Evolutionary conservation across 2,888 invertebrate species (phyloP).

Genomic region (Sycophila texana): DNA sequence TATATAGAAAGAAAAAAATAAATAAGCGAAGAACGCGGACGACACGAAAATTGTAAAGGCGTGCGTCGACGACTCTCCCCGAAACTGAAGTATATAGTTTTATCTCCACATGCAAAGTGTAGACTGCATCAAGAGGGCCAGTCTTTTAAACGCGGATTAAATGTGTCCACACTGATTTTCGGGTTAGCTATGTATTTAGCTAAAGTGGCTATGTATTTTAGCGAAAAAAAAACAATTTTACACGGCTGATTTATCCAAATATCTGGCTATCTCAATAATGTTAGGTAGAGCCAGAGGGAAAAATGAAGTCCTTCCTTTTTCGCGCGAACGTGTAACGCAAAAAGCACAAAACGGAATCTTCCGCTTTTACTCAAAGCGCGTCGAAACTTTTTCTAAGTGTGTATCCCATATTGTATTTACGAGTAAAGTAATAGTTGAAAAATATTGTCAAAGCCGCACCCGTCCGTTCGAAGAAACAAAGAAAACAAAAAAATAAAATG

Average conservation of each 20-base stretch:
- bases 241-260: slow-evolving; percentile 15
- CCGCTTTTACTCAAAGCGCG: slow-evolving; percentile 10
- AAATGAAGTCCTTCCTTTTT: neutral
- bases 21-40: slow-evolving; percentile 17
- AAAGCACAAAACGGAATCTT: slow-evolving; percentile 25
- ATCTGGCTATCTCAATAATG: neutral
- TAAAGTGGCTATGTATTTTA: neutral
- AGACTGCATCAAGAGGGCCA: neutral
- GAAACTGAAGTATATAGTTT: slow-evolving; percentile 16
- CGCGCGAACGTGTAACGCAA: neutral
- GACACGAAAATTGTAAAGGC: slow-evolving; percentile 4
- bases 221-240: neutral
- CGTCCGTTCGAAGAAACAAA: slow-evolving; percentile 40
- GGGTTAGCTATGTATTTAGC: slow-evolving; percentile 1
- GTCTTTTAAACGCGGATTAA: slow-evolving; percentile 10
- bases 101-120: slow-evolving; percentile 6
- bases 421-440: slow-evolving; percentile 21
- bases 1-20: slow-evolving; percentile 10
- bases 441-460: slow-evolving; percentile 28
- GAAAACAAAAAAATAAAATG: slow-evolving; percentile 19
- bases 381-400: slow-evolving; percentile 32
- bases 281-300: slow-evolving; percentile 1
- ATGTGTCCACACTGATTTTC: slow-evolving; percentile 15
- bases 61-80: neutral
- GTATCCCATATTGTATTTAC: slow-evolving; percentile 1